Evolutionary conservation across 2,888 invertebrate genomes (phyloP), one percentile per base, ranked within the genome.

Genomic region (Oligia strigilis): DNA sequence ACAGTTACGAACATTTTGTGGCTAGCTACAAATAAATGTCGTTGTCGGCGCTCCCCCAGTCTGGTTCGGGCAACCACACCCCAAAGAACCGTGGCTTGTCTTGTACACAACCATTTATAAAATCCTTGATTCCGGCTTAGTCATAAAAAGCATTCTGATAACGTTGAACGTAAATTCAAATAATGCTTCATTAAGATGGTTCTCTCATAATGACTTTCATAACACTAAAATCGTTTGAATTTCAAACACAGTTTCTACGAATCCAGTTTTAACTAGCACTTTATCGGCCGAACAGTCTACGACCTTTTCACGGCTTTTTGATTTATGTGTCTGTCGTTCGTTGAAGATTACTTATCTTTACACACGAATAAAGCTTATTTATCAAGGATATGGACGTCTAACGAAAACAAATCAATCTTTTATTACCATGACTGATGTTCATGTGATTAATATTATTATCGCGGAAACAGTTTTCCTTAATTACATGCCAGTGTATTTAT

Each of bases 261-360:
- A 72, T 80, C 72, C 75, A 88, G 85, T 87, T 78, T 75, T 85
- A 89, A 88, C 84, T 86, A 88, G 80, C 85, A 85, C 84, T 93
- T 93, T 92, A 93, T 93, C 90, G 89, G 81, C 66, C 82, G 82
- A 72, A 72, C 83, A 83, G 80, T 84, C 82, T 91, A 88, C 92
- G 93, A 94, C 93, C 94, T 94, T 94, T 95, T 94, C 95, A 95
- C 94, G 92, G 94, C 93, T 93, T 94, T 94, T 94, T 96, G 96
- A 95, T 96, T 96, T 96, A 96, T 95, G 93, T 90, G 90, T 92
- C 92, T 93, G 94, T 94, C 93, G 89, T 92, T 91, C 90, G 90
- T 93, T 94, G 92, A 92, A 94, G 93, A 94, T 94, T 94, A 93
- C 93, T 92, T 95, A 95, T 96, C 95, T 92, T 89, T 92, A 92